Evolutionary conservation across 2,888 invertebrate genomes (phyloP), one percentile per base, ranked within the genome.

Genomic region (Dilophus febrilis): DNA sequence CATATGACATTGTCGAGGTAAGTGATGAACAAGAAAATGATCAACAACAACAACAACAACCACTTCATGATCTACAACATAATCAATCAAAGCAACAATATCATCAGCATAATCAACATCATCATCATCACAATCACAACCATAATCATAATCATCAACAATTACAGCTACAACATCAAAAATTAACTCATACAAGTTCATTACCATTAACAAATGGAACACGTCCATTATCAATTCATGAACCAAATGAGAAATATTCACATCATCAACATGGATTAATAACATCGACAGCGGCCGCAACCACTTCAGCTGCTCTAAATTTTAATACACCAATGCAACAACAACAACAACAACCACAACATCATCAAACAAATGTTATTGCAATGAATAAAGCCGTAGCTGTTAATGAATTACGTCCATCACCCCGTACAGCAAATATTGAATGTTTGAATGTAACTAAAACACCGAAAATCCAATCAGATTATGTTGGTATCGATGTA

Each of bases 1-100:
- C 77, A 77, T 69, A 70, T 48, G 71, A 71, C 46, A 56, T 70
- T 29, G 49, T 69, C 13, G 71, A 68, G 42, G 53, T 60, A 12
- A 53, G 61, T 31, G 65, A 67, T 41, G 57, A 59, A 32, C 59
- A 66, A 40, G 55, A 60, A 46, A 55, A 59, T 31, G 14, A 7
- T 11, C 8, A 40, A 42, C 1, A 40, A 38, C 16, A 38, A 26
- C 38, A 55, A 3, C 51, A 57, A 34, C 50, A 53, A 38, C 50
- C 51, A 36, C 49, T 50, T 38, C 40, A 22, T 35, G 39, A 37
- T 42, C 38, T 49, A 53, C 42, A 58, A 60, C 37, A 47, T 53
- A 33, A 49, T 49, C 34, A 58, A 54, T 22, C 22, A 6, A 22
- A 22, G 4, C 44, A 59, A 54, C 46, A 45, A 50, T 36, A 57